Conservation (phyloP, 2,888 invertebrate genomes). For the Trichopoda pennipes region DNA sequence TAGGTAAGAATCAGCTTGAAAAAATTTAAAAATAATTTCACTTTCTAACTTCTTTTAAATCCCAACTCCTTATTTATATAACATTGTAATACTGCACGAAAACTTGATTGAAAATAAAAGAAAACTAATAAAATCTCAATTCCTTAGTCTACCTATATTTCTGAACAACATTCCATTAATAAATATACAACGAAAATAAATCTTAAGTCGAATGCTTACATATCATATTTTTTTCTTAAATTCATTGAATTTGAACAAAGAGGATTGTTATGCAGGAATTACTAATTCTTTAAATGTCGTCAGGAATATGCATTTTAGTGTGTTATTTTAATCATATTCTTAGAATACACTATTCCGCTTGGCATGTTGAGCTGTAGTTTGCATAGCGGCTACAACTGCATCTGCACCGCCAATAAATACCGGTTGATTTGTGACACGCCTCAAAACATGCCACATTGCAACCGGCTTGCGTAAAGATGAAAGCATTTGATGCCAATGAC, state of each 20-base stretch:
- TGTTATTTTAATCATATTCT: conserved; percentile 29
- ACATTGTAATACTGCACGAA: neutral
- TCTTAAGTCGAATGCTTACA: neutral
- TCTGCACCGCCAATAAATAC: conserved; percentile 77
- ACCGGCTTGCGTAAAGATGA: conserved; percentile 89
- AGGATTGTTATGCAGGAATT: conserved; percentile 53
- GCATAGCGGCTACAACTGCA: conserved; percentile 78
- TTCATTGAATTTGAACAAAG: conserved; percentile 44
- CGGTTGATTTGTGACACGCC: conserved; percentile 80
- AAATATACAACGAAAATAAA: conserved; percentile 36
- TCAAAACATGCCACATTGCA: conserved; percentile 91
- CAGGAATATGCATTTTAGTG: neutral
- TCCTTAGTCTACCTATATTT: conserved; percentile 11
- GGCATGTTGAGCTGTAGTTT: conserved; percentile 74
- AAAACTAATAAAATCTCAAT: conserved; percentile 6
- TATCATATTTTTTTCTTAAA: conserved; percentile 25
- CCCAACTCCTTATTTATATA: too few species aligned
- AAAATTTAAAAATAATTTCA: too few species aligned
- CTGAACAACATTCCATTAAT: conserved; percentile 1
- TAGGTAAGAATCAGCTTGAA: too few species aligned
- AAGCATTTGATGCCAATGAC: conserved; percentile 93
- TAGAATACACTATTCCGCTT: conserved; percentile 78
- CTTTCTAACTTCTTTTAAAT: too few species aligned
- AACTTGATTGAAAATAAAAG: neutral
- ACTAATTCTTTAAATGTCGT: conserved; percentile 7